Base-by-base conservation (phyloP, 1,140 invertebrate species). In the Pseudomyrmex pallidus region DNA sequence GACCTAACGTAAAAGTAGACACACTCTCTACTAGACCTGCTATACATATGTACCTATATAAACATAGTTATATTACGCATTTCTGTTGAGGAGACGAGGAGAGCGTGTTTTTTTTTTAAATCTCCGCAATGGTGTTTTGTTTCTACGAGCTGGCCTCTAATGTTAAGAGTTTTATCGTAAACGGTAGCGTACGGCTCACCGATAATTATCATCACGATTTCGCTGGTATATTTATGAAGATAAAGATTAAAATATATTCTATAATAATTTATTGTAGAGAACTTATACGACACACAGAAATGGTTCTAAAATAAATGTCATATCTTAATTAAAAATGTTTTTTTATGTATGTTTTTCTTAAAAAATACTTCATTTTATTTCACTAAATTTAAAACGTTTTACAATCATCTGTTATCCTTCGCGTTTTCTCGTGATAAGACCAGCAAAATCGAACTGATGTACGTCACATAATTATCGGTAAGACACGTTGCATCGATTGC, bases 141-240 rank as follows among this genome's bases (percentile, higher is more conserved):
- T 88, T 88, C 76, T 82, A 83, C 62, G 87, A 88, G 87, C 83
- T 88, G 87, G 87, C 87, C 87, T 88, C 86, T 87, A 85, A 72
- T 57, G 67, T 74, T 85, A 87, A 57, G 52, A 10, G 82, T 86
- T 64, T 67, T 84, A 86, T 54, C 44, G 56, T 87, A 87, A 84
- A 35, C 50, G 46, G 52, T 59, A 83, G 83, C 82, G 85, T 61
- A 12, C 25, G 25, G 17, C 74, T 83, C 61, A 82, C 63, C 82
- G 80, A 87, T 87, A 59, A 59, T 87, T 84, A 84, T 84, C 85
- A 12, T 46, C 25, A n/a, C 20, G 64, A 78, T 59, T 80, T 4
- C 7, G 15, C 9, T 13, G 17, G 62, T 35, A 25, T 17, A 48
- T n/a, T n/a, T 20, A 70, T 61, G 1, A n/a, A 48, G 50, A 17